phyloP scores from a whole-genome alignment of 2,113 vertebrate genomes.

The Pachyramphus minor region DNA sequence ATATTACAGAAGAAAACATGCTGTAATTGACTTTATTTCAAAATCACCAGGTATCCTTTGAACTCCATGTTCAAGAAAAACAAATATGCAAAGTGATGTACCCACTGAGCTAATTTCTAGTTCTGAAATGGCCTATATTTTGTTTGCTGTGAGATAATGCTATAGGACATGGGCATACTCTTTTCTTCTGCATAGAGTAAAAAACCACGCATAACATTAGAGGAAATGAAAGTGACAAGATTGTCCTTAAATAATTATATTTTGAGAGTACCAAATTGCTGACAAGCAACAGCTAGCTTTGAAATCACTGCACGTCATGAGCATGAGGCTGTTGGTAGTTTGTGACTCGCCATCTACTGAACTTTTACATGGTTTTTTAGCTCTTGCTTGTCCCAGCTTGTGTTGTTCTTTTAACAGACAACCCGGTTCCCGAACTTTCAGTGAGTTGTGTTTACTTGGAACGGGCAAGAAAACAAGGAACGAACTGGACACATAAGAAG shows the following conservation, averaged over 20 bases:
- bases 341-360: neutral
- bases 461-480: neutral
- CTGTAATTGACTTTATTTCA: neutral
- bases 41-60: neutral
- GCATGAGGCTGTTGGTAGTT: neutral
- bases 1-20: neutral
- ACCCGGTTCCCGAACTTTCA: neutral
- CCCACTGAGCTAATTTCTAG: neutral
- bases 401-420: neutral
- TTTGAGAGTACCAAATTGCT: neutral
- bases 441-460: neutral
- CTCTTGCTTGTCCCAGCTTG: neutral
- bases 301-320: neutral
- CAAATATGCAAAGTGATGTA: neutral
- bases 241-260: neutral
- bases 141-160: neutral
- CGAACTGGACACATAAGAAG: neutral
- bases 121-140: neutral
- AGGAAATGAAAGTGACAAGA: neutral
- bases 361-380: neutral
- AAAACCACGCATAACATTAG: fast-evolving
- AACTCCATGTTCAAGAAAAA: neutral
- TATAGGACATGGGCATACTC: fast-evolving
- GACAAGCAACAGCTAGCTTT: neutral
- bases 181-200: neutral